Base-by-base conservation (phyloP, 2,113 vertebrate species). In the Colinus virginianus region DNA sequence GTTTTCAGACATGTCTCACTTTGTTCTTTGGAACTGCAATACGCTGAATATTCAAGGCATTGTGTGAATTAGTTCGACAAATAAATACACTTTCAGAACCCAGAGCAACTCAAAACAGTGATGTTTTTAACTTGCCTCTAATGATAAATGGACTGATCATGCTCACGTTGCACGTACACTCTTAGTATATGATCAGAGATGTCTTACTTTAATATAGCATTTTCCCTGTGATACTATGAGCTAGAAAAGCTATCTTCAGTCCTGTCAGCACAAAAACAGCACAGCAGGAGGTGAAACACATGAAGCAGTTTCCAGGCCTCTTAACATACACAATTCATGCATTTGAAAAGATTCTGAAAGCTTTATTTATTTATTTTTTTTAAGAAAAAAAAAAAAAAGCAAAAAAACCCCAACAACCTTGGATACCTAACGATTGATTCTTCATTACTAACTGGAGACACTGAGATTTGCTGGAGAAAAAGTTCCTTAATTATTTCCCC, bases 261-360 rank as follows among this genome's bases (percentile, higher is more conserved):
- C 77, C 92, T 94, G 96, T 90, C 94, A 93, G 94, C 94, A 96
- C 86, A 93, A 94, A 96, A 95, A 94, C 83, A 91, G 66, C 95
- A 93, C 95, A 96, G 95, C 92, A 69, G 96, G 96, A 90, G 94
- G 79, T 87, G 92, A 90, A 96, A 90, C 79, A 96, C 79, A 95
- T 84, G 74, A 95, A 95, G 90, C 95, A 51, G 68, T 95, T 96
- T 96, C 93, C 93, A 96, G 96, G 92, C 92, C 95, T 96, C 88
- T 93, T 95, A 95, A 91, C 95, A 91, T 91, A 95, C 56, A 90
- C 79, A 96, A 95, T 93, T 96, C 88, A 93, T 91, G 72, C 79
- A 86, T 72, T 55, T 94, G 90, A 96, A 95, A 90, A 95, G 93
- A 76, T 94, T 96, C 90, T 83, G 90, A 86, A 95, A 58, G 82